Conservation (phyloP, 2,797 vertebrate genomes). For the Hydrocynus forskahlii region DNA sequence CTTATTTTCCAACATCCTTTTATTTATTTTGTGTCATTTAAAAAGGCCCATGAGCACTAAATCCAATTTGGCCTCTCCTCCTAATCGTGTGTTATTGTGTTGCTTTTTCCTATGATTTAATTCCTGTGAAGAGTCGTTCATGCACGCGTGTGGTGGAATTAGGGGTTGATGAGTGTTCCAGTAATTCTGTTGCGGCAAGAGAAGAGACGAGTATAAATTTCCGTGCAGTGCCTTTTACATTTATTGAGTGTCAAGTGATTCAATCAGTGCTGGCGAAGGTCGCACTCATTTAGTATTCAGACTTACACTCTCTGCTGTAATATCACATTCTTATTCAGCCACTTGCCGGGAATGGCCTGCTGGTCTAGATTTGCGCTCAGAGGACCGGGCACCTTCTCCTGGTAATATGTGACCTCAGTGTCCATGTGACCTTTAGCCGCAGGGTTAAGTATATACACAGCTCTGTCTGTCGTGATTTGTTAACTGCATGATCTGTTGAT, state of each 20-base stretch:
- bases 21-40: background rate
- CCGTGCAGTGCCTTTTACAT: slow-evolving; percentile 5
- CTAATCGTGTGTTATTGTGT: slow-evolving; percentile 17
- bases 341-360: slow-evolving; percentile 9
- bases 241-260: slow-evolving; percentile 23
- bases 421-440: slow-evolving; percentile 59
- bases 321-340: slow-evolving; percentile 26
- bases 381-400: slow-evolving; percentile 40
- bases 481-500: slow-evolving; percentile 25
- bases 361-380: slow-evolving; percentile 36
- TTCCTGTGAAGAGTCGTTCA: slow-evolving; percentile 23
- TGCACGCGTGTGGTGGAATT: slow-evolving; percentile 11
- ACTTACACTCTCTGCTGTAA: slow-evolving; percentile 24
- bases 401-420: slow-evolving; percentile 32
- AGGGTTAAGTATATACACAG: slow-evolving; percentile 16
- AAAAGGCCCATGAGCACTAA: background rate
- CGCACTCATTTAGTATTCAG: slow-evolving; percentile 3
- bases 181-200: background rate
- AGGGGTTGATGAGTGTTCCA: background rate
- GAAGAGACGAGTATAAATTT: slow-evolving; percentile 21
- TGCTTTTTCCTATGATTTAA: background rate
- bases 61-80: background rate
- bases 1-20: no score
- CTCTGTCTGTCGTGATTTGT: slow-evolving; percentile 30
- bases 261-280: background rate